Evolutionary conservation across 2,113 vertebrate species (phyloP), one percentile per base, ranked within the genome.

Genomic region (Gnathonemus longibarbis): DNA sequence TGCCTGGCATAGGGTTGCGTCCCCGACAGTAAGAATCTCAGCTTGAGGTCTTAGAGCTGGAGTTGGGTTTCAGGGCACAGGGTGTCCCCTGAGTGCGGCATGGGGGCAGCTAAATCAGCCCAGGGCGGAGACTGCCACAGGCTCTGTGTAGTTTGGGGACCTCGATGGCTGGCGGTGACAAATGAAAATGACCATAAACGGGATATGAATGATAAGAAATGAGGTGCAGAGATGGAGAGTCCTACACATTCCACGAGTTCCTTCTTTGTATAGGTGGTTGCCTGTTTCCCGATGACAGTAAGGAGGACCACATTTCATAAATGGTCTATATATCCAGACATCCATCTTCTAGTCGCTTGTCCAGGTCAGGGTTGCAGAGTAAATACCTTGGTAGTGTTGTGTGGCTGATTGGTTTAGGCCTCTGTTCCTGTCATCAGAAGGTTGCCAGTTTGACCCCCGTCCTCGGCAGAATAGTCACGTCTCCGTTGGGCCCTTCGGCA

Each of bases 1-100:
- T 92, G n/a, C 5, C 27, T 93, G 13, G 19, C 39, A 83, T 66
- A 42, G 52, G 88, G 91, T 92, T 89, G 90, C 80, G 48, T 70
- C 48, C 88, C 9, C 86, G 84, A 50, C 4, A 88, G 84, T 62
- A 93, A 90, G 74, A 77, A 89, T 92, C 42, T 80, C 90, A 91
- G 46, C 2, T 3, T 62, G 48, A 42, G 56, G 89, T 8, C n/a
- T 84, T 77, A 53, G 58, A 31, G 27, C 27, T 89, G 50, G 86
- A 27, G 48, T 89, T 31, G 9, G 52, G 85, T 7, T 84, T 53
- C 8, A 89, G 3, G 50, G 48, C 93, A 85, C 89, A 3, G 31
- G 50, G 5, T 88, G 42, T 42, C 53, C 74, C 31, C 10, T 15
- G 3, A 17, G 5, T 87, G 6, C 2, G 0, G 24, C 91, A 87